phyloP scores from a whole-genome alignment of 2,113 vertebrate species.

The Brachionichthys hirsutus region DNA sequence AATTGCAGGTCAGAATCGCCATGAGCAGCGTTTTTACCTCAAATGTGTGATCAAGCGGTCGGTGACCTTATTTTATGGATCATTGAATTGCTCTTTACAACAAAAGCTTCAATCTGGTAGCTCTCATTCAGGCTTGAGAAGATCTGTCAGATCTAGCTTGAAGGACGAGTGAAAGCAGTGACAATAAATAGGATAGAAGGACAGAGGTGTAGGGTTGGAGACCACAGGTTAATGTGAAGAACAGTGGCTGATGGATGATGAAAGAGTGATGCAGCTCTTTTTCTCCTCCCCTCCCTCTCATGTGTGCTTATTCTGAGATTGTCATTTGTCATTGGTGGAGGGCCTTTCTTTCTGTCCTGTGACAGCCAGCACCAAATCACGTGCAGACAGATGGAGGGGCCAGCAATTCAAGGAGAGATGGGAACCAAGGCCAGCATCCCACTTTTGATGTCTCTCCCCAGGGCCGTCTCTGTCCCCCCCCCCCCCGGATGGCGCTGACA shows the following conservation, averaged over 20 bases:
- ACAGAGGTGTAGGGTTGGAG: slow-evolving; percentile 38
- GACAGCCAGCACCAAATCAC: slow-evolving; percentile 67
- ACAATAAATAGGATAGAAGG: slow-evolving; percentile 50
- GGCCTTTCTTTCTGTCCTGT: slow-evolving; percentile 58
- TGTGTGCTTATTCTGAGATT: slow-evolving; percentile 68
- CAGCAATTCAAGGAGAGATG: slow-evolving; percentile 68
- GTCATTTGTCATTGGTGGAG: slow-evolving; percentile 69
- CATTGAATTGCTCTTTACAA: background rate
- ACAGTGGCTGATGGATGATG: slow-evolving; percentile 58
- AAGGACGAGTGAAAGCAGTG: background rate
- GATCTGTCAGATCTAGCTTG: too few relatives aligned
- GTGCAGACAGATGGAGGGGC: slow-evolving; percentile 69
- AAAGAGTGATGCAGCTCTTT: slow-evolving; percentile 68
- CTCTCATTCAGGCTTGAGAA: too few relatives aligned
- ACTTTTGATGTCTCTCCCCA: slow-evolving; percentile 73
- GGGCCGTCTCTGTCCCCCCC: slow-evolving; percentile 64
- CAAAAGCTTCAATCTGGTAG: too few relatives aligned
- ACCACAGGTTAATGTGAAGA: slow-evolving; percentile 63
- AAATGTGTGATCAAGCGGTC: background rate
- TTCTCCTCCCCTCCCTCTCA: slow-evolving; percentile 40
- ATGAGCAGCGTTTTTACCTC: background rate
- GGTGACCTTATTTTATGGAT: background rate
- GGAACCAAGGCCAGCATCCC: slow-evolving; percentile 66
- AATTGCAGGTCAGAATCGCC: slow-evolving; percentile 1
- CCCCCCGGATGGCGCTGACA: slow-evolving; percentile 65